Percentiles rank a stretch among this genome's conserved stretches.
Evolutionary conservation across 1,140 invertebrate species (phyloP).

Genomic region (Drosophila neocordata): DNA sequence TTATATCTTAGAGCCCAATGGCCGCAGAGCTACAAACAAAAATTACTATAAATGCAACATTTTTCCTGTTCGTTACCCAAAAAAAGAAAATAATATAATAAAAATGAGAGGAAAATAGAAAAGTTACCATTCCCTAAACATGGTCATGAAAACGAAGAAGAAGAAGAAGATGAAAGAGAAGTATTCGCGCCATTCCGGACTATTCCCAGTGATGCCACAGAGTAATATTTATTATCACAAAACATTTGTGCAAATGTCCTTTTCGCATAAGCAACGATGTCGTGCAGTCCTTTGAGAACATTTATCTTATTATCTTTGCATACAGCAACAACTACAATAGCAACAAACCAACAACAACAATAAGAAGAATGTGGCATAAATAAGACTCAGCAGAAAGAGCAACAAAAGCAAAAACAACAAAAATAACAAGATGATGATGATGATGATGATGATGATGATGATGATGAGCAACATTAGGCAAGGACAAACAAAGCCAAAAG

Average conservation of each 20-base stretch:
- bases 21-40: constrained; percentile 57
- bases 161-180: background rate
- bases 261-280: constrained; percentile 77
- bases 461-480: constrained; percentile 80
- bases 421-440: constrained; percentile 58
- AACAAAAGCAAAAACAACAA: constrained; percentile 29
- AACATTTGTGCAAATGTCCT: constrained; percentile 80
- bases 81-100: background rate
- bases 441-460: constrained; percentile 47
- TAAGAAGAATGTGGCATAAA: constrained; percentile 66
- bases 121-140: constrained; percentile 43
- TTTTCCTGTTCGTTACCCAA: constrained; percentile 25
- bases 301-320: constrained; percentile 81
- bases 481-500: constrained; percentile 75
- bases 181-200: constrained; percentile 15
- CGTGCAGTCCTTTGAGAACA: constrained; percentile 79
- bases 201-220: constrained; percentile 65
- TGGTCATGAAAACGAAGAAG: constrained; percentile 8
- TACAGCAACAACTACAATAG: constrained; percentile 53
- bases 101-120: constrained; percentile 4
- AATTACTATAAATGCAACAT: constrained; percentile 56
- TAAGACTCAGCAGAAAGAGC: constrained; percentile 67
- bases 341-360: constrained; percentile 41
- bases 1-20: constrained; percentile 24
- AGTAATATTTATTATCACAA: constrained; percentile 81